These are phyloP conservation scores for Junonia oenone DNA, from an alignment of 2,888 invertebrate species.

Conservation along the genomic window DNA sequence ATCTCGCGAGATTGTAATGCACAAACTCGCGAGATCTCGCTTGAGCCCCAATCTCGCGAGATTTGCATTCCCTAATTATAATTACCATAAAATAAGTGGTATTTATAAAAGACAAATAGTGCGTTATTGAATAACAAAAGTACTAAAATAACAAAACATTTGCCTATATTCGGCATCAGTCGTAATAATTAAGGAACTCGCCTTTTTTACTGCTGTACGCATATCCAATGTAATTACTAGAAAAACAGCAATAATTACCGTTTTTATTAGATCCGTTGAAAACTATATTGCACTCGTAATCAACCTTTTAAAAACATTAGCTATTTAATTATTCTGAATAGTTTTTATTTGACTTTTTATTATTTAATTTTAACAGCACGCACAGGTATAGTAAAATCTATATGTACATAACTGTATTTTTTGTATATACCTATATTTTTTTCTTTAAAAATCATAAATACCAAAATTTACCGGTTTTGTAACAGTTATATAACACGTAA, in stretches of 20 bases:
- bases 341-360: too few relatives aligned
- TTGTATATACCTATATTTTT: not conserved
- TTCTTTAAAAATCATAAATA: not conserved
- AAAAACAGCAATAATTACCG: not conserved
- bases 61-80: too few relatives aligned
- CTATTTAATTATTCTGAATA: too few relatives aligned
- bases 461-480: not conserved
- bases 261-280: not conserved
- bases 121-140: too few relatives aligned
- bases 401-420: not conserved
- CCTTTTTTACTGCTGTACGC: conserved; percentile 15
- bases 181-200: conserved; percentile 17
- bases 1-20: too few relatives aligned
- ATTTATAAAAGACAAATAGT: not conserved
- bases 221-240: not conserved
- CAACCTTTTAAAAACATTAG: too few relatives aligned
- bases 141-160: not conserved
- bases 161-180: conserved; percentile 6
- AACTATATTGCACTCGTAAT: not conserved
- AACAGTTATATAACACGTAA: not conserved
- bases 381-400: not conserved
- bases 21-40: too few relatives aligned
- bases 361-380: not conserved
- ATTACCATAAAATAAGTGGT: not conserved
- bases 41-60: too few relatives aligned